Base-by-base conservation (phyloP, 30 jellyfish, hydroid and myxozoan genomes). In the Rhopilema esculentum region DNA sequence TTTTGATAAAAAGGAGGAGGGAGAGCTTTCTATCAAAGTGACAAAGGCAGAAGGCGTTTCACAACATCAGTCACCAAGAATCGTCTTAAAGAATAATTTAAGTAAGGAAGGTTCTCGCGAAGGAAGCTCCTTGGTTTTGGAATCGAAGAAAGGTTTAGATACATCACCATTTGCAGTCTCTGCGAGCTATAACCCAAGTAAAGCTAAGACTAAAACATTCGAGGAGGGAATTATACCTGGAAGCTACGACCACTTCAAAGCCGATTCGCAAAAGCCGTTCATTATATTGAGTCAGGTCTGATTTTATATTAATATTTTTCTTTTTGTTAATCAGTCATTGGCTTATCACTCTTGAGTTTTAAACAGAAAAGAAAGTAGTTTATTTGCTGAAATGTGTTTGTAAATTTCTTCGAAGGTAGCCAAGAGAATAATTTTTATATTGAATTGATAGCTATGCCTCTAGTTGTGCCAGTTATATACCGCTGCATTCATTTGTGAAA, bases 211-310 rank as follows among this genome's bases (percentile, higher is more conserved):
- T 33, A 8, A 30, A 33, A 48, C 75, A 2, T 15, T n/a, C 29
- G 78, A 78, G 29, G 92, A 84, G 27, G 12, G 61, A 4, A 25
- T 84, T 18, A 81, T 71, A 20, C 57, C 82, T 2, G 87, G 92
- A 16, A 84, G 92, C 69, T 62, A 69, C 27, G 92, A 84, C 29
- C 83, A 84, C 53, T 84, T 71, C 71, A 84, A 75, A 9, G 92
- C 73, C 24, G 85, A 84, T n/a, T 29, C n/a, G 51, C 76, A 81
- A 16, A 82, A 92, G 31, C 99, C 99, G 0, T 94, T 89, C 73
- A 89, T 89, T 19, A 86, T 94, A 24, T 82, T 94, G 2, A 90
- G 99, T 61, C 97, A 94, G 96, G 99, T 94, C 66, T 17, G 96
- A 21, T 40, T 40, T n/a, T n/a, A n/a, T n/a, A n/a, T n/a, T n/a